Base-by-base conservation (phyloP, 2,113 vertebrate genomes). In the Chaenogobius annularis region DNA sequence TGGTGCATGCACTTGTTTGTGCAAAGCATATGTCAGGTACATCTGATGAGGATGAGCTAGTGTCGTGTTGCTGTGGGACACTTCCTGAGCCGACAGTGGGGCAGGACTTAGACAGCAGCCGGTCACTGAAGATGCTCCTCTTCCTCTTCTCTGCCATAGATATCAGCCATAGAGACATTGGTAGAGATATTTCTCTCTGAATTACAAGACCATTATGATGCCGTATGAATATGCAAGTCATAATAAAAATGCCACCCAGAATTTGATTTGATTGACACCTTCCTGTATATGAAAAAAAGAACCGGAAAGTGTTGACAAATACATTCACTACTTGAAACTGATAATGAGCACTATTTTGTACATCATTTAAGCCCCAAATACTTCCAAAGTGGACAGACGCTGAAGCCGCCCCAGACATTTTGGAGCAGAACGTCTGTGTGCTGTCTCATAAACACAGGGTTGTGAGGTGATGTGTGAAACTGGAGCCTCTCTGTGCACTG, bases 41-140 rank as follows among this genome's bases (percentile, higher is more conserved):
- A 61, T 14, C 23, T 31, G 13, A 61, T 12, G 4, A 93, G 94
- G 88, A 95, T 96, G 92, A 95, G 31, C 31, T 17, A 37, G 35
- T 37, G 35, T 40, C 17, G 17, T 63, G 31, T 63, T 40, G 59
- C 59, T 40, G 35, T 40, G 35, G 35, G 17, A 63, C 26, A 31
- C 61, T 63, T 40, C 31, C 31, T 63, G 31, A 63, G 31, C 17
- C 10, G 35, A 43, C 61, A 40, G 61, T 40, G 31, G 35, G 35
- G 35, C 61, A 63, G 35, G 35, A 40, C 35, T 40, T 15, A n/a
- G 35, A 63, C 35, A 63, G 61, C 61, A 63, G 61, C 26, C 26
- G 23, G 58, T 61, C 26, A 35, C 58, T 61, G 58, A 61, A 59
- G 22, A 14, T 59, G 56, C 56, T 59, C 56, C 22, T 26, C 20